Evolutionary conservation across 2,797 vertebrate species (phyloP), one percentile per base, ranked within the genome.

Genomic region (Passerculus sandwichensis): DNA sequence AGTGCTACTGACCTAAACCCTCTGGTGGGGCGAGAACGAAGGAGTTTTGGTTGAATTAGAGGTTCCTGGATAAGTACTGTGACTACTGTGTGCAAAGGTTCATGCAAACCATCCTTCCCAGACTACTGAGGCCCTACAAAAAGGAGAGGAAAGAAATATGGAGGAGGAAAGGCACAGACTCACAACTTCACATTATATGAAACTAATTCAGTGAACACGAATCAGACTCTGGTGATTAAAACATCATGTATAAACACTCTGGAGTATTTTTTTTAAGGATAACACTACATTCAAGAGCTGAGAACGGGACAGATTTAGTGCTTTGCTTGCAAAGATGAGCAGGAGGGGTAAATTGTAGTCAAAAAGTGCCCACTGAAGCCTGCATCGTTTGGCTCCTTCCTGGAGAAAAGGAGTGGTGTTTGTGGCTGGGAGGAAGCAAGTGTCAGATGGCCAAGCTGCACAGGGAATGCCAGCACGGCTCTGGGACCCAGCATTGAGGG

Each of bases 11-110:
- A 83, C 50, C 22, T 15, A 0, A 5, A 13, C 22, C 32, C 36
- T 66, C 62, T 16, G 15, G 30, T 10, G 12, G 44, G 40, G n/a
- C 0, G 0, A 13, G 21, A 73, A 53, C 0, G 0, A 29, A 30
- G 32, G 51, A 3, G 0, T 79, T 66, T 72, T 11, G 23, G n/a
- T 19, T 36, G n/a, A 78, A 40, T 51, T 11, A 56, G 48, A 60
- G 54, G 38, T 40, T 88, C 47, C 36, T 3, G 0, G 44, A 72
- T 51, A 88, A 80, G 85, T 40, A 6, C 30, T 13, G 53, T 6
- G 17, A 40, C 27, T 77, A 21, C 42, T 14, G 29, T 6, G n/a
- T 26, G 3, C 25, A 29, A 64, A 82, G 61, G 21, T 53, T 56
- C 57, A 12, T 8, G 42, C 40, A 38, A 76, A 66, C 20, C 42